phyloP scores from a whole-genome alignment of 2,797 vertebrate species.

The Orestias chungarensis region DNA sequence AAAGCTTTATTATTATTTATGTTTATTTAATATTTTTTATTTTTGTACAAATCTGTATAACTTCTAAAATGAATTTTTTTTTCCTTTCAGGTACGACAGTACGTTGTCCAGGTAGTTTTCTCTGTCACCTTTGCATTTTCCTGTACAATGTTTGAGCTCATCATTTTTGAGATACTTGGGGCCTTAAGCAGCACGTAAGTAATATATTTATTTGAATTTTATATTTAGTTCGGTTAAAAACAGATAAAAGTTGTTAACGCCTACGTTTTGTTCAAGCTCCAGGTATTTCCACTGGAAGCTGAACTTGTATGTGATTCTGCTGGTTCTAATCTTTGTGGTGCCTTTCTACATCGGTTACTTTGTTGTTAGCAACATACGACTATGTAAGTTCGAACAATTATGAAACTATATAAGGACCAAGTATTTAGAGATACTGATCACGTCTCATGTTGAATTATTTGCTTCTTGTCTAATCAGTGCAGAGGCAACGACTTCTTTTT shows the following conservation, averaged over 20 bases:
- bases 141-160: slow-evolving; percentile 99
- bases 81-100: slow-evolving; percentile 89
- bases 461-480: slow-evolving; percentile 78
- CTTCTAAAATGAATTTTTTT: background rate
- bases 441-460: slow-evolving; percentile 3
- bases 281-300: slow-evolving; percentile 99
- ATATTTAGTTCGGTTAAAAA: background rate
- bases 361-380: slow-evolving; percentile 96
- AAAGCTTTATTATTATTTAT: background rate
- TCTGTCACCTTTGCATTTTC: slow-evolving; percentile 98
- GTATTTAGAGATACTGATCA: background rate
- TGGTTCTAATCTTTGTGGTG: slow-evolving; percentile 96
- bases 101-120: slow-evolving; percentile 97
- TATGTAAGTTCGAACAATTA: slow-evolving; percentile 84
- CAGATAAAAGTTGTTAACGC: background rate
- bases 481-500: slow-evolving; percentile 92
- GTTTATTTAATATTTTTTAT: background rate
- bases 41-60: background rate
- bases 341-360: slow-evolving; percentile 99
- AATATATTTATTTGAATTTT: background rate
- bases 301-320: slow-evolving; percentile 94
- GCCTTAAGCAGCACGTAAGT: slow-evolving; percentile 93
- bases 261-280: slow-evolving; percentile 79
- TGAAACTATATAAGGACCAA: background rate
- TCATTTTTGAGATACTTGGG: slow-evolving; percentile 98